Evolutionary conservation across 2,113 vertebrate genomes (phyloP).

Genomic region (Pontoporia blainvillei): DNA sequence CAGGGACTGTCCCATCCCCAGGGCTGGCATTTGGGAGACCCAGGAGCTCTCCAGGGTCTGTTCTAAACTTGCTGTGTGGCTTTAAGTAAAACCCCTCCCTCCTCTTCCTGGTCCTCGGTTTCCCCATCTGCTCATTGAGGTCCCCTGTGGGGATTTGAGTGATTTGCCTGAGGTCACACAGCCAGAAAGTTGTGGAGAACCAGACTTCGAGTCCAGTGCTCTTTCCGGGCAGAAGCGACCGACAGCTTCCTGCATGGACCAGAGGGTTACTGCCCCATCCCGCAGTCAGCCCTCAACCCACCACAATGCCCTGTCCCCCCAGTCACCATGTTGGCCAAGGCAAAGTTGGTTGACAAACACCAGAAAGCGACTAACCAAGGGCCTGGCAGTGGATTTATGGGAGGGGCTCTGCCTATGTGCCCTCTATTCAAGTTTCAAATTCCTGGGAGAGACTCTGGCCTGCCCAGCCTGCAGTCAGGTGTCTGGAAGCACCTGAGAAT

Average conservation of each 20-base stretch:
- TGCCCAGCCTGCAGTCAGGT: not conserved
- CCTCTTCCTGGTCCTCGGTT: not conserved
- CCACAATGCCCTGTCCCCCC: not conserved
- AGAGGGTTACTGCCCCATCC: not conserved
- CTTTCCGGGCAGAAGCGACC: not conserved
- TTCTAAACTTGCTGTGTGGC: not conserved
- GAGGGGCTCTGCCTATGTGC: not conserved
- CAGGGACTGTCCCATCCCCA: not conserved
- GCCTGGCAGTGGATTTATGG: not conserved
- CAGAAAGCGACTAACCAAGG: not conserved
- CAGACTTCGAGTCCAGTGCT: not conserved
- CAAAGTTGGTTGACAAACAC: not conserved
- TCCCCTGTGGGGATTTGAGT: not conserved
- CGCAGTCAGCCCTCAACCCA: not conserved
- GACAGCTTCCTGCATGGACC: too few species aligned
- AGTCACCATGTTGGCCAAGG: not conserved
- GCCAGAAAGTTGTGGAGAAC: not conserved
- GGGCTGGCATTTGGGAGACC: not conserved
- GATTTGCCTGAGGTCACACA: not conserved
- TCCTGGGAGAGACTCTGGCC: not conserved
- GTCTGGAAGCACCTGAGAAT: not conserved
- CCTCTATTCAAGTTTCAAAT: not conserved
- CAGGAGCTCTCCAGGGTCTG: not conserved
- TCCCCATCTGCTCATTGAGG: not conserved
- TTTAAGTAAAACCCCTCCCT: not conserved